Conservation (phyloP, 2,888 invertebrate species). For the Andrena bicolor region DNA sequence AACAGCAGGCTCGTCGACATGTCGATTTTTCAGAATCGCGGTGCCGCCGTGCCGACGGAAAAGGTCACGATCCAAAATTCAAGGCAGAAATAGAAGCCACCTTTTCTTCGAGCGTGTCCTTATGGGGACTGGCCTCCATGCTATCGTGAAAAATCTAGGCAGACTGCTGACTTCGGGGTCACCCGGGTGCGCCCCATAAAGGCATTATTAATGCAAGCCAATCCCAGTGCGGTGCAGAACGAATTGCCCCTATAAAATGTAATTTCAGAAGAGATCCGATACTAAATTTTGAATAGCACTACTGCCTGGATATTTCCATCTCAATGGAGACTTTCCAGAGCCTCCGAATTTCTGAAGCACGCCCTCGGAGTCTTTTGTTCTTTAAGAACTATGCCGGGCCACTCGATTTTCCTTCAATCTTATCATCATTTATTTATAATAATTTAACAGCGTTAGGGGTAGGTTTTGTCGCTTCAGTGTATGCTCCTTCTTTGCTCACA, state of each 20-base stretch:
- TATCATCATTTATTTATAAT: background rate
- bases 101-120: constrained; percentile 47
- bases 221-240: constrained; percentile 77
- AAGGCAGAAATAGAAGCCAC: constrained; percentile 12
- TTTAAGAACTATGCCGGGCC: background rate
- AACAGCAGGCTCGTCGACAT: background rate
- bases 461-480: background rate
- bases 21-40: constrained; percentile 9
- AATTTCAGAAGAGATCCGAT: constrained; percentile 76
- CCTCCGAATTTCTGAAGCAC: constrained; percentile 37
- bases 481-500: background rate
- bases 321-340: constrained; percentile 49
- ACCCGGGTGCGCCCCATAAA: constrained; percentile 72
- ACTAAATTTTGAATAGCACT: constrained; percentile 76
- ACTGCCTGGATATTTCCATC: constrained; percentile 61
- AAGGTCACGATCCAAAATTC: constrained; percentile 14
- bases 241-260: constrained; percentile 80
- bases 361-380: constrained; percentile 31
- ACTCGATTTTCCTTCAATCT: constrained; percentile 7
- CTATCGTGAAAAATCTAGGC: constrained; percentile 69
- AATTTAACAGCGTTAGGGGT: background rate
- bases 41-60: background rate
- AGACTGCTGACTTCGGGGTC: constrained; percentile 66
- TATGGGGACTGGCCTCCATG: constrained; percentile 21
- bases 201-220: constrained; percentile 81